Evolutionary conservation across 53 echinoderm and acorn worm genomes (phyloP), one percentile per base, ranked within the genome.

Genomic region (Mesocentrotus franciscanus): DNA sequence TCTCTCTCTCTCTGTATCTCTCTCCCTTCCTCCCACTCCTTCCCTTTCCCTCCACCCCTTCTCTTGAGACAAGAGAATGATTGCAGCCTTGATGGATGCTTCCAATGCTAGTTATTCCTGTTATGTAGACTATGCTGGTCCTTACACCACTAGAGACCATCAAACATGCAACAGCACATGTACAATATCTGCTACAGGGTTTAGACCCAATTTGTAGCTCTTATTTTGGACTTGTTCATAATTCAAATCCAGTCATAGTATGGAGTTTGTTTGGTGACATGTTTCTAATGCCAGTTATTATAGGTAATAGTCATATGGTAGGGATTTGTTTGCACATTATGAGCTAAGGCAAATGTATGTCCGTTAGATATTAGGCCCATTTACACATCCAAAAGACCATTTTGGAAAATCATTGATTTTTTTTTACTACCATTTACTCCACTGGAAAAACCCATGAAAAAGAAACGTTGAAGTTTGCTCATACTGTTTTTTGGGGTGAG

Each of bases 81-180:
- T 91, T 57, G 17, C 11, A 64, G 33, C 42, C 92, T 68, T 92
- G 74, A 92, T 92, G 92, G 71, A 71, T 92, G 58, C 68, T 92
- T 58, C 92, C 71, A 57, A 56, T 93, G 79, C 49, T 49, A 78
- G 93, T 78, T 81, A 93, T 93, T 56, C 32, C 79, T 79, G 93
- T 58, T 81, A 93, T 93, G 93, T 81, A 81, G 93, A 93, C 71
- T 70, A 95, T 95, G 71, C 58, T 29, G 26, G 92, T 55, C 13
- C 74, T 71, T 71, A 92, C 92, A 92, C 74, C 92, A 71, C 92
- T 56, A 55, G 71, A 74, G 92, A 56, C 55, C 55, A 68, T 64
- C 62, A 68, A 91, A 91, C 87, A 57, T 29, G n/a, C 12, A 36
- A 39, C 62, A 36, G 66, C 91, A 91, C 66, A 91, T 91, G 91